Evolutionary conservation across 2,797 vertebrate species (phyloP), one percentile per base, ranked within the genome.

Genomic region (Coendou prehensilis): DNA sequence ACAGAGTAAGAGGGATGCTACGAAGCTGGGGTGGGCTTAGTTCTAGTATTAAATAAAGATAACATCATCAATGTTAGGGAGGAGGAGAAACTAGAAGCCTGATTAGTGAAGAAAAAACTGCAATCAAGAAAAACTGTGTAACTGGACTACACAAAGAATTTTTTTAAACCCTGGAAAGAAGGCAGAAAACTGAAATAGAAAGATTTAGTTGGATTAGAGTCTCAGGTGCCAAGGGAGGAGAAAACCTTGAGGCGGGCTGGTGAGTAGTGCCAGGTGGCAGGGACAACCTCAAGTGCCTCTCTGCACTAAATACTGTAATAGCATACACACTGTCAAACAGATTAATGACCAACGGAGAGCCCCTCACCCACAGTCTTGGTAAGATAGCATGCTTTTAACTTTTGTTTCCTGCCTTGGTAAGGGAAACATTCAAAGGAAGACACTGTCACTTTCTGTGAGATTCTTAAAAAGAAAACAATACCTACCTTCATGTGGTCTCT

Each of bases 401-500:
- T 94, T 76, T 41, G 89, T 33, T 41, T 71, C 61, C 95, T 73
- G 8, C 0, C 0, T 75, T 91, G 30, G 71, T 61, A 75, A 56
- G 26, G 67, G 37, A 26, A 67, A 41, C 45, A 78, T 89, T 89
- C 71, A 47, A 91, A 71, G 37, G 17, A 79, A 93, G 57, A 59
- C 54, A 63, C 37, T 89, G 54, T 78, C 56, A 73, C 45, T 37
- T 50, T 90, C 50, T 61, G 17, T 64, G 63, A 94, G 52, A 86
- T 61, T 79, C 9, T 69, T 23, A 17, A 79, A 93, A 85, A 85
- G 50, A 5, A 95, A 94, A 86, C 28, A 56, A 64, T 87, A 83
- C 92, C 79, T 97, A 95, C 92, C 94, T 97, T 83, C 67, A 6
- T 84, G n/a, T 56, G 22, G 30, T 94, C 56, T 93, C 89, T 87